phyloP scores from a whole-genome alignment of 2,888 invertebrate genomes.

The Ophion slaviceki region DNA sequence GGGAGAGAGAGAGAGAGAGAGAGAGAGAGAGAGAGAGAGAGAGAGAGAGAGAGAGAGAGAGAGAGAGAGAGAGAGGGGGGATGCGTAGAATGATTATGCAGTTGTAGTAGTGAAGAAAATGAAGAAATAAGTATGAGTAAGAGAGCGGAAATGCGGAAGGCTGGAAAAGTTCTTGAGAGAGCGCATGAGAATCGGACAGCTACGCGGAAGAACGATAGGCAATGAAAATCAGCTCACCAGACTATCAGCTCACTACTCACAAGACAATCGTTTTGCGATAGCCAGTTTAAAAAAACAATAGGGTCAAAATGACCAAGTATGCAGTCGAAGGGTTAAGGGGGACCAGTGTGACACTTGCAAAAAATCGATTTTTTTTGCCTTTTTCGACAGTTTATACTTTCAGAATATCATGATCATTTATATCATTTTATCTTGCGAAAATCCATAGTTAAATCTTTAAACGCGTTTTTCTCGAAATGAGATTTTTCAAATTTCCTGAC shows the following conservation, averaged over 20 bases:
- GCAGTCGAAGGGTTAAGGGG: too few relatives aligned
- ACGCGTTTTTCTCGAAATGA: too few relatives aligned
- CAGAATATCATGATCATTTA: too few relatives aligned
- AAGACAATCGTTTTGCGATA: too few relatives aligned
- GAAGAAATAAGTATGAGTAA: conserved; percentile 51
- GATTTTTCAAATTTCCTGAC: too few relatives aligned
- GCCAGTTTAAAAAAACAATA: too few relatives aligned
- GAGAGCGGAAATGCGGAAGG: conserved; percentile 66
- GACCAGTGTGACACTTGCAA: too few relatives aligned
- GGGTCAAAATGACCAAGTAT: too few relatives aligned
- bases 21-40: conserved; percentile 13
- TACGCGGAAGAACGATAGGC: conserved; percentile 81
- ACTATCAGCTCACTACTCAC: conserved; percentile 53
- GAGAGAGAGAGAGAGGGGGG: conserved; percentile 8
- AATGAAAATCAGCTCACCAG: conserved; percentile 74
- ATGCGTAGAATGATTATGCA: conserved; percentile 67
- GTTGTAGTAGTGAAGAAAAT: conserved; percentile 48
- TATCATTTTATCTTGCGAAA: too few relatives aligned
- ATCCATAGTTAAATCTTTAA: too few relatives aligned
- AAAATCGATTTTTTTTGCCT: too few relatives aligned
- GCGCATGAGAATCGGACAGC: conserved; percentile 75
- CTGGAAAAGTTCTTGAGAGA: conserved; percentile 74
- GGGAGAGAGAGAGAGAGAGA: conserved; percentile 8
- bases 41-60: conserved; percentile 8
- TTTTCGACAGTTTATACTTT: too few relatives aligned